These are phyloP conservation scores for Phyllostomus hastatus DNA, from an alignment of 2,113 vertebrate species.

Conservation along the genomic window DNA sequence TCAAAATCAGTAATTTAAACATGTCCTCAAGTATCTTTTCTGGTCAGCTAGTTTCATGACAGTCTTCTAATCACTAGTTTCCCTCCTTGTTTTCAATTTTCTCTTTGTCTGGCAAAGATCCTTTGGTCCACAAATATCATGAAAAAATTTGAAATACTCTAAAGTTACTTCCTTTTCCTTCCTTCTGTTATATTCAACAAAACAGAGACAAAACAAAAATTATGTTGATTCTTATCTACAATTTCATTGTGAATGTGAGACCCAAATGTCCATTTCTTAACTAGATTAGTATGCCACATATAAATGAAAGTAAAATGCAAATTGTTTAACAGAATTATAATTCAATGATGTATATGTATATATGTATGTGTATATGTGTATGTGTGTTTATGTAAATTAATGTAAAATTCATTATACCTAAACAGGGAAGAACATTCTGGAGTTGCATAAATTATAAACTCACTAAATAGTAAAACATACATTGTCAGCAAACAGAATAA, in stretches of 20 bases:
- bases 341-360: not conserved
- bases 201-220: not conserved
- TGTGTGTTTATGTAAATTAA: not conserved
- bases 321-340: not conserved
- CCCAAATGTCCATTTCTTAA: not conserved
- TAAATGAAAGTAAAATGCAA: not conserved
- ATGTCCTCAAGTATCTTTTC: not conserved
- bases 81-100: not conserved
- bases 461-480: not conserved
- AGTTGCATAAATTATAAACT: not conserved
- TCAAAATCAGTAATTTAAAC: not conserved
- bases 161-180: not conserved
- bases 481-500: constrained; percentile 26
- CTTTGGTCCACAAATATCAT: not conserved
- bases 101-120: not conserved
- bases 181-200: not conserved
- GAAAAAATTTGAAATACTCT: not conserved
- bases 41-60: not conserved
- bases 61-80: not conserved
- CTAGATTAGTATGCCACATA: not conserved
- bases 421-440: not conserved
- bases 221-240: not conserved
- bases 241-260: not conserved
- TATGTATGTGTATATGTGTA: not conserved
- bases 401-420: not conserved